Percentiles rank a stretch among this genome's conserved stretches.
These are phyloP conservation scores for Toxostoma redivivum DNA, from an alignment of 2,113 vertebrate species.

Conservation along the genomic window DNA sequence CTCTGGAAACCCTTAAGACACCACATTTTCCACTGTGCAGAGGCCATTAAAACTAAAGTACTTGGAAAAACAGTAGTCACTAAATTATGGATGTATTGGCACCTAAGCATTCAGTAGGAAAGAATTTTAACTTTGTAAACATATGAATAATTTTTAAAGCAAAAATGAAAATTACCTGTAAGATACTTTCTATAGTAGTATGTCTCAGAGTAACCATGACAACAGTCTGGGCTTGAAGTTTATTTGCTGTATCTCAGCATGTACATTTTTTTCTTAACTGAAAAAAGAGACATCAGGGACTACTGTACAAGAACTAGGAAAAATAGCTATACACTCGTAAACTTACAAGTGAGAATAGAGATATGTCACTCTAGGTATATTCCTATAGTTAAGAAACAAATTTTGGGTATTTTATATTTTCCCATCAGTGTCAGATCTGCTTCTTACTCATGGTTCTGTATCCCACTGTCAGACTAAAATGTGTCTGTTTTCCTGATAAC, in stretches of 20 bases:
- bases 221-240: constrained; percentile 1
- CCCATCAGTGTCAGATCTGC: neutral
- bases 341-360: neutral
- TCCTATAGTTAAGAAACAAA: neutral
- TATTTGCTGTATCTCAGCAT: neutral
- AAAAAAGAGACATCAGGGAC: neutral
- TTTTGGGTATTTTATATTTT: neutral
- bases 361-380: neutral
- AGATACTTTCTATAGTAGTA: neutral
- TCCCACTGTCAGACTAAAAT: neutral
- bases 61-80: constrained; percentile 21
- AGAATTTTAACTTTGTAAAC: constrained; percentile 3
- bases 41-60: constrained; percentile 12
- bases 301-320: neutral
- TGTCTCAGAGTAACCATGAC: constrained; percentile 49
- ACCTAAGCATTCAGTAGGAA: neutral
- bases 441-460: neutral
- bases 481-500: neutral
- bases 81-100: neutral
- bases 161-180: neutral
- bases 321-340: neutral
- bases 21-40: neutral
- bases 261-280: neutral
- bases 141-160: constrained; percentile 4
- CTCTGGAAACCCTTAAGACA: neutral